Evolutionary conservation across 2,797 vertebrate species (phyloP), one percentile per base, ranked within the genome.

Genomic region (Pipistrellus nathusii): DNA sequence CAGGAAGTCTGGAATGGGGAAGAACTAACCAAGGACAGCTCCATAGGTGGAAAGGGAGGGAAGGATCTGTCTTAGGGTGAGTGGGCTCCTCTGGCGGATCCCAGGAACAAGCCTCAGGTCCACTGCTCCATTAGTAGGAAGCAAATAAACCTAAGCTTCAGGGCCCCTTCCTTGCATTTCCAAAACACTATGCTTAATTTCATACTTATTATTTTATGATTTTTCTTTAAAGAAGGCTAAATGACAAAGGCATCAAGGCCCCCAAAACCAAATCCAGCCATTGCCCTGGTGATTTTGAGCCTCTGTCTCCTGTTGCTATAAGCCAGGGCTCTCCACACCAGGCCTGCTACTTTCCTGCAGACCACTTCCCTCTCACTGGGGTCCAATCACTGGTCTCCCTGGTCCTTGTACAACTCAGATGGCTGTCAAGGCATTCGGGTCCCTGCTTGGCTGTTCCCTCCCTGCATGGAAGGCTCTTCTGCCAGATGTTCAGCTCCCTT

Each of bases 211-310:
- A 86, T n/a, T 85, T 53, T 44, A 20, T 7, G 25, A 25, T n/a
- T 66, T 87, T 91, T 73, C 62, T 72, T 86, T 77, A 78, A 76
- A 55, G 89, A 48, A 85, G 62, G 14, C 20, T 53, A 68, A 41
- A 38, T 46, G 59, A 38, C n/a, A 18, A 4, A 77, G 62, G 27
- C 32, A 48, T 44, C 44, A 46, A 77, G 64, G 44, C 3, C 53
- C 27, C 38, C 27, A 3, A 78, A 59, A 90, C 35, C n/a, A 32
- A 69, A 71, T 38, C 12, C 25, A 53, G 15, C 0, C 6, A 9
- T 73, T 8, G 21, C 18, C 23, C 73, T 8, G n/a, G 38, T 25
- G 30, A 9, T n/a, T 69, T 5, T 4, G 14, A 72, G 18, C 30
- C n/a, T 8, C 9, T 55, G 76, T 66, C 76, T 89, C 57, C 17